These are phyloP conservation scores for Leucoma salicis DNA, from an alignment of 2,888 invertebrate species.

Conservation along the genomic window DNA sequence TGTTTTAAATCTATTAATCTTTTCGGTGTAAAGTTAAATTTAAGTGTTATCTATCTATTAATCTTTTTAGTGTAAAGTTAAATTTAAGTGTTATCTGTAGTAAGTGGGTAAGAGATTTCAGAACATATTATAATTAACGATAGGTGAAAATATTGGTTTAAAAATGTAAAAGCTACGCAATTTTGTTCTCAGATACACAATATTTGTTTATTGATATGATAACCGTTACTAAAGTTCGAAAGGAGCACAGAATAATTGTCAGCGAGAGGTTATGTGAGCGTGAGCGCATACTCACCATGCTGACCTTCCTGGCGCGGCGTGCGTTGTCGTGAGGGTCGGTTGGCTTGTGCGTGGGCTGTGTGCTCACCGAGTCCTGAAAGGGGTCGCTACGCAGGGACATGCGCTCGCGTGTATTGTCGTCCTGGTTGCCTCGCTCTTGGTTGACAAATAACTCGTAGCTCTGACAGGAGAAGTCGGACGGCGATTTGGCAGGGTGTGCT, in stretches of 20 bases:
- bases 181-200: too few relatives aligned
- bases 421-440: conserved; percentile 93
- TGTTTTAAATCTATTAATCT: too few relatives aligned
- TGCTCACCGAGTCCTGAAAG: conserved; percentile 93
- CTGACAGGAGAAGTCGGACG: conserved; percentile 94
- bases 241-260: conserved; percentile 57
- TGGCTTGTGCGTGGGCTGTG: conserved; percentile 85
- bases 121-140: too few relatives aligned
- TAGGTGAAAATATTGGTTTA: too few relatives aligned
- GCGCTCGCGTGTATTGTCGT: conserved; percentile 94
- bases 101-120: too few relatives aligned
- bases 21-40: too few relatives aligned
- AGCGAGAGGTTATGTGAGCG: conserved; percentile 53
- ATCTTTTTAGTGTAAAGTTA: too few relatives aligned
- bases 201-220: not conserved
- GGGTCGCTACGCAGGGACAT: conserved; percentile 95
- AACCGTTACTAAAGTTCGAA: not conserved
- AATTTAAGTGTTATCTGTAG: too few relatives aligned
- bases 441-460: conserved; percentile 96
- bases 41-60: too few relatives aligned
- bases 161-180: too few relatives aligned
- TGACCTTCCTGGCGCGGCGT: conserved; percentile 91
- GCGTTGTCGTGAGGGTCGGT: conserved; percentile 79
- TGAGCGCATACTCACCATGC: conserved; percentile 89
- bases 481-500: conserved; percentile 90